Conservation (phyloP, 2,888 invertebrate genomes). For the Ichneumoninae sp. region DNA sequence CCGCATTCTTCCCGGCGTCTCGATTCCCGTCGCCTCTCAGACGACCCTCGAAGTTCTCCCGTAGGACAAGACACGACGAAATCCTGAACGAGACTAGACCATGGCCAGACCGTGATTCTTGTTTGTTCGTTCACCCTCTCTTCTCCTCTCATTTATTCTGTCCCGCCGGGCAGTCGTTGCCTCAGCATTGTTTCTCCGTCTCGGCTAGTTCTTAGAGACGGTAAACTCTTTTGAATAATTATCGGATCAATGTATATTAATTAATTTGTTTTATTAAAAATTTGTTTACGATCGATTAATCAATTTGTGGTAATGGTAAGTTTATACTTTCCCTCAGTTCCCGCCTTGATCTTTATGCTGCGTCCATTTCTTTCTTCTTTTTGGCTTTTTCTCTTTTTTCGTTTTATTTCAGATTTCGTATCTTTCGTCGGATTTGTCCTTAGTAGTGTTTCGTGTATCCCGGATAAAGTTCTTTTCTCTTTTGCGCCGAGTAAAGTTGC, state of each 20-base stretch:
- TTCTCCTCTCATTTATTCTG: neutral
- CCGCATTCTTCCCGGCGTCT: constrained; percentile 52
- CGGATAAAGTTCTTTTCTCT: neutral
- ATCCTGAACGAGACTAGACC: constrained; percentile 37
- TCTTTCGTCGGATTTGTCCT: neutral
- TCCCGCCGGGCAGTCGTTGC: neutral
- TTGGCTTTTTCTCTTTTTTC: neutral
- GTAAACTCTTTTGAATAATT: neutral
- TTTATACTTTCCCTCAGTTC: too few relatives aligned
- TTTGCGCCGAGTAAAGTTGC: neutral
- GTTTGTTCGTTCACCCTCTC: neutral
- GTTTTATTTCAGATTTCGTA: neutral
- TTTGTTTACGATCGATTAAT: too few relatives aligned
- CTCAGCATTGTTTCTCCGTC: neutral
- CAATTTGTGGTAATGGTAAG: too few relatives aligned
- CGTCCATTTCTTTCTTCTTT: neutral
- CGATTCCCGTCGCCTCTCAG: constrained; percentile 24
- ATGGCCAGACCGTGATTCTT: constrained; percentile 50
- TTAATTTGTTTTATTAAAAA: too few relatives aligned
- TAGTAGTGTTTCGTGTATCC: neutral
- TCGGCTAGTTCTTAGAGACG: neutral
- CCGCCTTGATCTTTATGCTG: too few relatives aligned
- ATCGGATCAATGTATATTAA: too few relatives aligned
- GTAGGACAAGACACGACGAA: constrained; percentile 29
- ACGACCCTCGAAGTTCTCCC: constrained; percentile 31